These are phyloP conservation scores for Julus scanicus DNA, from an alignment of 2,888 invertebrate genomes.

Conservation along the genomic window DNA sequence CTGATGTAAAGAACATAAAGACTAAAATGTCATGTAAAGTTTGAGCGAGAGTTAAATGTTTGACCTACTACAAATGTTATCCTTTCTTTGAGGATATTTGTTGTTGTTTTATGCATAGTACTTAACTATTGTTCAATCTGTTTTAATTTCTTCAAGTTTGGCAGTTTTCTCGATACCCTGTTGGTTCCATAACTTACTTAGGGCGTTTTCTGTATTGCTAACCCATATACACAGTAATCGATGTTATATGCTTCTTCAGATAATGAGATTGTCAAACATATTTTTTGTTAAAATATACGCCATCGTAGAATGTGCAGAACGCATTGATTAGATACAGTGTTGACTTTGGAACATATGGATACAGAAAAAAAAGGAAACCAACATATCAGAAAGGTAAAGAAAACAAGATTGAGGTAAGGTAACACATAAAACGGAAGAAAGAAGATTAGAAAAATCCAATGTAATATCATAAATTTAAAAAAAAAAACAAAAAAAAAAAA, in stretches of 20 bases:
- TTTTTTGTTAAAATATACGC: neutral
- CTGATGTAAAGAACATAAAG: neutral
- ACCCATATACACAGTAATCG: neutral
- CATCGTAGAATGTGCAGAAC: neutral
- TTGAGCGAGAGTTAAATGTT: no score
- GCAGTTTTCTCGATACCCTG: neutral
- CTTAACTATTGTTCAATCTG: neutral
- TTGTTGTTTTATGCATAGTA: neutral
- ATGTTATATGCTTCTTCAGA: conserved; percentile 20
- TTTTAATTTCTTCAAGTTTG: neutral
- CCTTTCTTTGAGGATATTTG: neutral
- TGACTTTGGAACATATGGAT: neutral
- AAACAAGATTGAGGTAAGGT: no score
- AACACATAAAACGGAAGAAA: no score
- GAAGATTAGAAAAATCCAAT: no score
- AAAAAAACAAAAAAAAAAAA: no score
- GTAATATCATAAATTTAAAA: no score
- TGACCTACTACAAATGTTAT: no score
- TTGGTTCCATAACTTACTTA: neutral
- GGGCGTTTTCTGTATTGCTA: conserved; percentile 25
- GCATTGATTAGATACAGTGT: neutral
- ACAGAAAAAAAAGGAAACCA: no score
- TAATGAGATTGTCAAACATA: conserved; percentile 33
- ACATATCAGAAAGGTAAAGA: no score
- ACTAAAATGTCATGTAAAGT: no score